These are phyloP conservation scores for Laticauda colubrina DNA, from an alignment of 2,113 vertebrate genomes.

Conservation along the genomic window DNA sequence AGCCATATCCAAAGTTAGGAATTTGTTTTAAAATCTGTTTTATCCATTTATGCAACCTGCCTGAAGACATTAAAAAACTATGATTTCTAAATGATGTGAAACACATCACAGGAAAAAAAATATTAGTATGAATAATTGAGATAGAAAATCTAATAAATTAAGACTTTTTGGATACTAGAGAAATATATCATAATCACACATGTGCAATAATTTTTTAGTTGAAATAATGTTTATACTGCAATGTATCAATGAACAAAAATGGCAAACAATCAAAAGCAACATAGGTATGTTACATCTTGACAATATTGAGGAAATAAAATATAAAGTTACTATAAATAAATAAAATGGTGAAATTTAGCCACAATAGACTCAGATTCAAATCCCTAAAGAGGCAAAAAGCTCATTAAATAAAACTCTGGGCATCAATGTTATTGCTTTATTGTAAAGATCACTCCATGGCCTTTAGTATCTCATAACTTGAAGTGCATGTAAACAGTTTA, in stretches of 20 bases:
- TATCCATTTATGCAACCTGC: slow-evolving; percentile 34
- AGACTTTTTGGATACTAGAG: slow-evolving; percentile 54
- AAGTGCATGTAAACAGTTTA: background rate
- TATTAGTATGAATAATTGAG: slow-evolving; percentile 46
- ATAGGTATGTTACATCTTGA: background rate
- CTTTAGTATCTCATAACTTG: background rate
- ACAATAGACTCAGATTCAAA: background rate
- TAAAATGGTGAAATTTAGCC: background rate
- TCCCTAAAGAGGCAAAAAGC: background rate
- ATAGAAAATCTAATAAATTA: slow-evolving; percentile 50
- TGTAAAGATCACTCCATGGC: background rate
- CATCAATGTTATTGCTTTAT: background rate
- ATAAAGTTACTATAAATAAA: background rate
- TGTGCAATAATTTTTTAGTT: slow-evolving; percentile 57
- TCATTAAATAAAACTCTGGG: background rate
- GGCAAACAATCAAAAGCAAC: slow-evolving; percentile 26
- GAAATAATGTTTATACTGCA: background rate
- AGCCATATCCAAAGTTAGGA: slow-evolving; percentile 23
- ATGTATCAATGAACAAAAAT: background rate
- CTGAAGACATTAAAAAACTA: slow-evolving; percentile 38
- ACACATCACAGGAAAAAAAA: slow-evolving; percentile 35
- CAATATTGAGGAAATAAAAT: background rate
- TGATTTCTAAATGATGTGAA: slow-evolving; percentile 48
- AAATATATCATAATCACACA: slow-evolving; percentile 21
- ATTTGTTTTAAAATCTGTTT: slow-evolving; percentile 50